Percentiles rank a stretch among this genome's conserved stretches.
Conservation (phyloP, 1,140 invertebrate genomes). For the Euura lappo region DNA sequence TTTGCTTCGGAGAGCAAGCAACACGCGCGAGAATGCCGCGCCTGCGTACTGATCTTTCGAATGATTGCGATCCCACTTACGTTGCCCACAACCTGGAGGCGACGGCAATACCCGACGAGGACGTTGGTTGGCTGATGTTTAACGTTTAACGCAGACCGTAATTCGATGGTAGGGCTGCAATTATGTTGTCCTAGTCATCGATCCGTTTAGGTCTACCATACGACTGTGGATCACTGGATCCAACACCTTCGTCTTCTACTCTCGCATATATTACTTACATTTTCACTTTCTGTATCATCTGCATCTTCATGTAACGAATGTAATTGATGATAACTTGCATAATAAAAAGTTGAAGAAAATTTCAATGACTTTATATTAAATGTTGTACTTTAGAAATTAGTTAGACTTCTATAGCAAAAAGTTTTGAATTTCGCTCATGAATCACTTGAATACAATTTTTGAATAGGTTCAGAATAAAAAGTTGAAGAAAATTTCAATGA, state of each 20-base stretch:
- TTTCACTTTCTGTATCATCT: too few relatives aligned
- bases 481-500: too few relatives aligned
- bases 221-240: not conserved
- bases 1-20: slow-evolving; percentile 6
- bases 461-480: too few relatives aligned
- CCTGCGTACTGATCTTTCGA: slow-evolving; percentile 1
- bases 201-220: not conserved
- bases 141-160: not conserved
- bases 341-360: too few relatives aligned
- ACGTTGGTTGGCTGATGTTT: not conserved
- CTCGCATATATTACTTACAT: too few relatives aligned
- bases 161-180: not conserved
- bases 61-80: not conserved
- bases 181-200: not conserved
- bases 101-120: not conserved
- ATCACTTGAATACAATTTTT: too few relatives aligned
- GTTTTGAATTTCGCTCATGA: too few relatives aligned
- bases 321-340: too few relatives aligned
- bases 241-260: not conserved
- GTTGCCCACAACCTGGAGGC: not conserved
- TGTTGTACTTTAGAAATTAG: too few relatives aligned
- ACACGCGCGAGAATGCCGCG: slow-evolving; percentile 2
- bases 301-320: too few relatives aligned
- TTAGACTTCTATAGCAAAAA: too few relatives aligned
- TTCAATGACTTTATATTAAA: too few relatives aligned